Evolutionary conservation across 2,888 invertebrate species (phyloP).

Genomic region (Noctua janthe): DNA sequence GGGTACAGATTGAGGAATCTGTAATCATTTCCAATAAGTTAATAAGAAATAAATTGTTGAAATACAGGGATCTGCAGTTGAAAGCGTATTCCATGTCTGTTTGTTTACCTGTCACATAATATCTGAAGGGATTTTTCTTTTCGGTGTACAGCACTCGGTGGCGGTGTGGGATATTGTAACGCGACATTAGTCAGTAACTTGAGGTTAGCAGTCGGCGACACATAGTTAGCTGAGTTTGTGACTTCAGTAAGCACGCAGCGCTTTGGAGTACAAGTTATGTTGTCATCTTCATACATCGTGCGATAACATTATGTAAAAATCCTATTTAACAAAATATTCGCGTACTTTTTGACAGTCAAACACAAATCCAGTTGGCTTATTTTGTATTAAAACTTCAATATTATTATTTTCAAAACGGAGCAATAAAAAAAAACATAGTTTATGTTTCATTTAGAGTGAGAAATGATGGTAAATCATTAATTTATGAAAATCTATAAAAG

Average conservation of each 20-base stretch:
- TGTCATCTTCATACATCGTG: conserved; percentile 89
- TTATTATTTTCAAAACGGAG: conserved; percentile 31
- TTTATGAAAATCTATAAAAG: conserved; percentile 63
- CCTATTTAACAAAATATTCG: conserved; percentile 82
- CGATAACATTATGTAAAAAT: conserved; percentile 87
- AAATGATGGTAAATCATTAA: conserved; percentile 44
- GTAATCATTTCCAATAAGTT: conserved; percentile 56
- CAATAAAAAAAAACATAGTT: conserved; percentile 33
- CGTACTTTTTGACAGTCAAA: conserved; percentile 86
- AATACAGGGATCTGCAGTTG: neutral
- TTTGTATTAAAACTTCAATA: conserved; percentile 63
- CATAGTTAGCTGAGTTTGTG: conserved; percentile 88
- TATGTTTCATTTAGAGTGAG: conserved; percentile 36
- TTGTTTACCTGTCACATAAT: conserved; percentile 90
- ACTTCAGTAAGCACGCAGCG: conserved; percentile 90
- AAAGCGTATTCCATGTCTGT: conserved; percentile 1
- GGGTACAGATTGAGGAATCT: conserved; percentile 91
- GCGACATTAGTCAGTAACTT: conserved; percentile 92
- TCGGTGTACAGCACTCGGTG: conserved; percentile 87
- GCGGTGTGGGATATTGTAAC: conserved; percentile 88
- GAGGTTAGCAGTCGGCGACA: conserved; percentile 92
- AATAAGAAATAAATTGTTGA: neutral
- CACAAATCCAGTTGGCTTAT: conserved; percentile 82
- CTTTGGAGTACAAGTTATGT: conserved; percentile 89
- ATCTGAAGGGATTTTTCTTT: conserved; percentile 91